Evolutionary conservation across 2,113 vertebrate species (phyloP), one percentile per base, ranked within the genome.

Genomic region (Eira barbara): DNA sequence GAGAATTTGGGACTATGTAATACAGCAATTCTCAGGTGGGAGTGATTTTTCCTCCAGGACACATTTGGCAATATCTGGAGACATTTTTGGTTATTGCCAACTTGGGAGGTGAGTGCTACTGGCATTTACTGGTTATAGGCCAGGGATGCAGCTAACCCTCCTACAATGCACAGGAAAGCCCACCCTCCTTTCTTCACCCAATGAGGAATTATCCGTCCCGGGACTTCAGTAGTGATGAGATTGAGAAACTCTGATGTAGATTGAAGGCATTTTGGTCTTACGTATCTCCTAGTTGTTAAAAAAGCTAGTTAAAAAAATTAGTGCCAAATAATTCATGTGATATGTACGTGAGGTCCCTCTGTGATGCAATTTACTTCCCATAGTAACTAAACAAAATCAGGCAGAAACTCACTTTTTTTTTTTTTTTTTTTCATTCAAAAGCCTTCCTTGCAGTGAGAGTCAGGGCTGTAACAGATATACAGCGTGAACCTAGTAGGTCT

Each of bases 161-260:
- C 13, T 55, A 9, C 3, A 67, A 15, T 49, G 31, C 31, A 69
- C 25, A 89, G 12, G 34, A n/a, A n/a, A 91, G 1, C 23, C 36
- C 15, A 23, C 25, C 25, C 18, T 39, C 6, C 0, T 11, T 5
- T 7, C 17, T 17, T 14, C 47, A 31, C 0, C 42, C 1, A 45
- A 3, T 4, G 25, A 87, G 36, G 29, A 47, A 42, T 59, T 25
- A 23, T 59, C 61, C 89, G 21, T 0, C 2, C 71, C 23, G 7
- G 91, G 31, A 89, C 42, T 17, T 49, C 45, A 49, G 6, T 27
- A 29, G 8, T 91, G 17, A 36, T 63, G 21, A 36, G 3, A 10
- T 0, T 94, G 59, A 87, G 42, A 78, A 94, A 29, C 15, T 23
- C n/a, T 29, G 39, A 23, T 67, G 29, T 67, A 14, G 13, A 76